phyloP scores from a whole-genome alignment of 2,113 vertebrate species.

The Paramormyrops kingsleyae region DNA sequence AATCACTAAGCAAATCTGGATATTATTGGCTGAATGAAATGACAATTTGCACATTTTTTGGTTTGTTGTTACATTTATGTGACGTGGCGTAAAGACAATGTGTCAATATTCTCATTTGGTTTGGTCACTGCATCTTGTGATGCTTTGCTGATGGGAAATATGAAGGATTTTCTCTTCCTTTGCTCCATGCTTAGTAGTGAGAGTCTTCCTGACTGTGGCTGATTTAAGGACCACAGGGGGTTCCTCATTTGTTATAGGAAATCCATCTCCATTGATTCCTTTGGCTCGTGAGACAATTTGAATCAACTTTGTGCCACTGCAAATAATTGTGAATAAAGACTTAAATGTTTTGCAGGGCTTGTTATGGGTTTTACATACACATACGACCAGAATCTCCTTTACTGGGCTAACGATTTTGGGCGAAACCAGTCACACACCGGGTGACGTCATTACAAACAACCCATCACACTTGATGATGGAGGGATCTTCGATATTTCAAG shows the following conservation, averaged over 20 bases:
- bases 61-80: neutral
- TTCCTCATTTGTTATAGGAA: slow-evolving; percentile 7
- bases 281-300: slow-evolving; percentile 9
- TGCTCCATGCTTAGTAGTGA: neutral
- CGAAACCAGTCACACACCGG: neutral
- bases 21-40: neutral
- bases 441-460: neutral
- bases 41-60: neutral
- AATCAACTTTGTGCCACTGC: slow-evolving; percentile 16
- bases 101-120: neutral
- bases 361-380: neutral
- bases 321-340: slow-evolving; percentile 23
- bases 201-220: neutral
- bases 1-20: neutral
- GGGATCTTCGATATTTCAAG: neutral
- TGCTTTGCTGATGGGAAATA: neutral
- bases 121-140: neutral
- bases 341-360: slow-evolving; percentile 8
- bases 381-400: neutral
- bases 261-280: slow-evolving; percentile 11
- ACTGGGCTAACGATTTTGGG: neutral
- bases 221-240: neutral
- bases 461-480: neutral
- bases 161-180: neutral
- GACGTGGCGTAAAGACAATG: neutral